Base-by-base conservation (phyloP, 2,113 vertebrate species). In the Nettapus auritus region DNA sequence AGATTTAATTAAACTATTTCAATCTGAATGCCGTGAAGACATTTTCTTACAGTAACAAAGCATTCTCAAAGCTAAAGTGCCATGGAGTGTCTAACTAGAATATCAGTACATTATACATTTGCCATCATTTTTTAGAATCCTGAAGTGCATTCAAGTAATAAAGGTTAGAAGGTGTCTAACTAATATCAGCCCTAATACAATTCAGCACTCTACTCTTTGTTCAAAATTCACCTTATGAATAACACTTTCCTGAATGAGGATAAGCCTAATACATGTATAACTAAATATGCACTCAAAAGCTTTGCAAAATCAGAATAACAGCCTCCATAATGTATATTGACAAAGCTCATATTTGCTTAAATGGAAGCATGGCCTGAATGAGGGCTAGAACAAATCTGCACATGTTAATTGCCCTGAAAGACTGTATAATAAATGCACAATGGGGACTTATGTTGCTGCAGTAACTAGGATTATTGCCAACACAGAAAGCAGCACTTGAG, bases 31-130 rank as follows among this genome's bases (percentile, higher is more conserved):
- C 19, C 77, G 20, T 40, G 28, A 46, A 82, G 56, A 78, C 68
- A 80, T 79, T 95, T 88, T 80, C 75, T 93, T 88, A 56, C 25
- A 66, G 34, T 10, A 79, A 73, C 76, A 70, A 46, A 79, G 3
- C 36, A 31, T 80, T 94, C 82, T 92, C 25, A 92, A 90, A 83
- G 38, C 20, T 90, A 57, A 95, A 92, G 70, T 70, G 70, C 40
- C 88, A 29, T 82, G 28, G 75, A 77, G 12, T 31, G 42, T 46
- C 81, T 50, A 60, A 63, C 55, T 87, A 73, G 62, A 53, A 64
- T 28, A 31, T 86, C 53, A 20, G 28, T 73, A 42, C 34, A 21
- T n/a, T 90, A 36, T 18, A 68, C 26, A n/a, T 18, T n/a, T 79
- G 50, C 48, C 38, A 50, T 31, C 3, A 40, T 60, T 29, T 78